These are phyloP conservation scores for Maconellicoccus hirsutus DNA, from an alignment of 1,140 invertebrate genomes.

Conservation along the genomic window DNA sequence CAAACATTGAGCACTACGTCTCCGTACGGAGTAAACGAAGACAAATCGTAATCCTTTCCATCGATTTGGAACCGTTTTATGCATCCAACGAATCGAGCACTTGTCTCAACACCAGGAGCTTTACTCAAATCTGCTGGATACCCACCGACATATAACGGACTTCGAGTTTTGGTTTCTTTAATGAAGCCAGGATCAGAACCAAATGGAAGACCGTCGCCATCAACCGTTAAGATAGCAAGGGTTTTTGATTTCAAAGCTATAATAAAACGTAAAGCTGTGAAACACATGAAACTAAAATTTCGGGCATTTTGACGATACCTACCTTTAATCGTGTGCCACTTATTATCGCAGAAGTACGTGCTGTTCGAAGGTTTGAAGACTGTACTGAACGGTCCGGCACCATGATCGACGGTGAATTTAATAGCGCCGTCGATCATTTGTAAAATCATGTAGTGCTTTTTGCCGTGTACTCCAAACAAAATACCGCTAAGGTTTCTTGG, in stretches of 20 bases:
- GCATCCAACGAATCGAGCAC: conserved; percentile 60
- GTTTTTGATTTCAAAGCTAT: conserved; percentile 75
- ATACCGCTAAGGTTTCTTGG: conserved; percentile 71
- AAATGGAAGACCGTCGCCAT: conserved; percentile 39
- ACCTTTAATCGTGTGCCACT: conserved; percentile 86
- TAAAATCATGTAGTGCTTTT: conserved; percentile 67
- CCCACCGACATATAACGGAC: conserved; percentile 81
- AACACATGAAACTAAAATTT: conserved; percentile 7
- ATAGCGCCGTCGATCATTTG: conserved; percentile 78
- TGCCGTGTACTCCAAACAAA: conserved; percentile 67
- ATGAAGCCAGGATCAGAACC: conserved; percentile 36
- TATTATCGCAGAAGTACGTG: conserved; percentile 71
- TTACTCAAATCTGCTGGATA: conserved; percentile 42
- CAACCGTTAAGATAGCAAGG: conserved; percentile 65
- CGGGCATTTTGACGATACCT: conserved; percentile 31
- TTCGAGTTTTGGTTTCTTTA: conserved; percentile 43
- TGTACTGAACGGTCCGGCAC: conserved; percentile 62
- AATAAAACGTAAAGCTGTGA: background rate
- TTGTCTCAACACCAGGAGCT: conserved; percentile 33
- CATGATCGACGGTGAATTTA: conserved; percentile 72
- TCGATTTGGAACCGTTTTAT: conserved; percentile 60
- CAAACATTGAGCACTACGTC: conserved; percentile 23
- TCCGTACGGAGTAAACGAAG: conserved; percentile 14
- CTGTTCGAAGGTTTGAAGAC: conserved; percentile 55
- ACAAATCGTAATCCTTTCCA: background rate